These are phyloP conservation scores for Galerucella pusilla DNA, from an alignment of 2,888 invertebrate genomes.

Conservation along the genomic window DNA sequence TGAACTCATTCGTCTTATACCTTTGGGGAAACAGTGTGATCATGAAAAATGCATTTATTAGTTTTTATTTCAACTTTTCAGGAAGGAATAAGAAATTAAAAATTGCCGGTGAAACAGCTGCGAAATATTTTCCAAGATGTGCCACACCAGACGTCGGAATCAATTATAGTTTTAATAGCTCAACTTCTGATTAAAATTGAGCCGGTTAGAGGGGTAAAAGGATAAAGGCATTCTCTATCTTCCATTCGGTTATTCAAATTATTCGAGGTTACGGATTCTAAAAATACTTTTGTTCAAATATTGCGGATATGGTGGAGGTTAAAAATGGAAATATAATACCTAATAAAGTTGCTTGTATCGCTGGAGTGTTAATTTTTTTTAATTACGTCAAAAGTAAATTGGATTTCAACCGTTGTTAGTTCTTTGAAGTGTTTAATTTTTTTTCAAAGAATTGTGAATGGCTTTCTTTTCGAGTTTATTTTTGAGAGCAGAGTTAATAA, in stretches of 20 bases:
- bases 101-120: neutral
- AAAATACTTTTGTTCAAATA: constrained; percentile 1
- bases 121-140: neutral
- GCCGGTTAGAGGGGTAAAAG: neutral
- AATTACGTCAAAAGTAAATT: neutral
- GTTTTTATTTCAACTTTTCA: neutral
- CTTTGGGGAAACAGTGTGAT: too few relatives aligned
- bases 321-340: neutral
- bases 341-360: neutral
- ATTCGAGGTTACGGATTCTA: neutral
- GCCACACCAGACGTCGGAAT: neutral
- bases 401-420: too few relatives aligned
- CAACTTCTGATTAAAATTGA: constrained; percentile 7
- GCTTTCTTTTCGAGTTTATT: too few relatives aligned
- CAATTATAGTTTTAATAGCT: constrained; percentile 10
- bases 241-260: neutral
- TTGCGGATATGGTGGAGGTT: neutral
- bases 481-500: too few relatives aligned
- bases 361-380: too few relatives aligned
- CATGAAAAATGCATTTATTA: too few relatives aligned
- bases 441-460: too few relatives aligned
- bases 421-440: neutral
- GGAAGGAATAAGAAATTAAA: neutral
- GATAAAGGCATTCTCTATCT: neutral
- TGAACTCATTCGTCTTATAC: too few relatives aligned